A percentile compares a stretch with the other conserved stretches of the same genome.
These are phyloP conservation scores for Erythrolamprus reginae DNA, from an alignment of 2,113 vertebrate species.

Conservation along the genomic window DNA sequence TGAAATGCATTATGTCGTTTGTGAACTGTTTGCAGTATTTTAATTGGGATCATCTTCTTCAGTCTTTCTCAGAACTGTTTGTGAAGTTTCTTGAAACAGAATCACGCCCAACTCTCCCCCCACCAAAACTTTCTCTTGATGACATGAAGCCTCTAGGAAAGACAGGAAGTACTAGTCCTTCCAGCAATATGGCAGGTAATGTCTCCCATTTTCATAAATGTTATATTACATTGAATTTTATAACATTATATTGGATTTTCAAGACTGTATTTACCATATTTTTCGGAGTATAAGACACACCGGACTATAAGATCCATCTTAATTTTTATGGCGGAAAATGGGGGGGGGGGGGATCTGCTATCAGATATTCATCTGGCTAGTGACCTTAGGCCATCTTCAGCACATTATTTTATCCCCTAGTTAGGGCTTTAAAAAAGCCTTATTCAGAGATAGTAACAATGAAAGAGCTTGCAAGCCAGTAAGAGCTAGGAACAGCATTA, in stretches of 20 bases:
- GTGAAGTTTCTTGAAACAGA: slow-evolving; percentile 95
- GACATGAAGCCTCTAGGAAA: slow-evolving; percentile 80
- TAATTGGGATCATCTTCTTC: slow-evolving; percentile 31
- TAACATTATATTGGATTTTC: neutral
- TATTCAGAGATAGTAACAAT: no score
- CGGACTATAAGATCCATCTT: no score
- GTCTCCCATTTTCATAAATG: neutral
- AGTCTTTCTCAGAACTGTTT: slow-evolving; percentile 98
- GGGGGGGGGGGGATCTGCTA: no score
- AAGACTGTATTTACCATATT: neutral
- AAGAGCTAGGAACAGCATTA: no score
- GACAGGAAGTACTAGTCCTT: slow-evolving; percentile 52
- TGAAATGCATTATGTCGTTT: neutral
- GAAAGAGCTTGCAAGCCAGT: no score
- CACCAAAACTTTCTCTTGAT: slow-evolving; percentile 79
- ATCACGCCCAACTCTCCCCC: slow-evolving; percentile 82
- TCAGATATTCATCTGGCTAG: no score
- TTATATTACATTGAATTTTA: neutral
- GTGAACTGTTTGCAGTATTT: neutral
- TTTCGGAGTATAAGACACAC: no score
- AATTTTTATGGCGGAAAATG: no score
- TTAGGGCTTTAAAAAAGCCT: no score
- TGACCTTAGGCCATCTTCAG: no score
- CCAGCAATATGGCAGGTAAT: slow-evolving; percentile 68
- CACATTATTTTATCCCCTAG: no score